Conservation (phyloP, 2,113 vertebrate genomes). For the Numida meleagris region DNA sequence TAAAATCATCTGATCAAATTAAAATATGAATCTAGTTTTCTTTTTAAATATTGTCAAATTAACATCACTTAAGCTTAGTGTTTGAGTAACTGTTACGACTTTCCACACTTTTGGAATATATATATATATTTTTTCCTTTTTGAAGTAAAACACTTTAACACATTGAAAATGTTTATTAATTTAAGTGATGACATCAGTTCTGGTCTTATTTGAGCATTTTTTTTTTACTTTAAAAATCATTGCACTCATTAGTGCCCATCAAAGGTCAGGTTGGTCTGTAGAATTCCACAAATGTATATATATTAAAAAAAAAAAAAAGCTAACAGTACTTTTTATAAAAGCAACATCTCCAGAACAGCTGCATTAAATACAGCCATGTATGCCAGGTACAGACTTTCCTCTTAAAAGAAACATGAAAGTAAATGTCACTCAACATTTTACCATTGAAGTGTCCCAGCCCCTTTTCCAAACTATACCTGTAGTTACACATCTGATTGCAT, state of each 20-base stretch:
- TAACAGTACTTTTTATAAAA: conserved; percentile 64
- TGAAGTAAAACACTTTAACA: conserved; percentile 75
- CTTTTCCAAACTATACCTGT: conserved; percentile 54
- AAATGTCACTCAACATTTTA: conserved; percentile 63
- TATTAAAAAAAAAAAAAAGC: conserved; percentile 73
- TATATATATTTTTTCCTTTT: conserved; percentile 39
- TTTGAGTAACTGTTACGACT: conserved; percentile 52
- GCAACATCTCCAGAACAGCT: conserved; percentile 68
- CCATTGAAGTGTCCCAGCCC: conserved; percentile 58
- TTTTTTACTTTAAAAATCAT: conserved; percentile 65
- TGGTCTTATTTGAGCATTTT: conserved; percentile 69
- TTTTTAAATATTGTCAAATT: conserved; percentile 70
- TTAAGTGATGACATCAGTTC: conserved; percentile 74
- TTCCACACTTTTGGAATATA: conserved; percentile 52
- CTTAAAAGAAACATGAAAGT: conserved; percentile 47
- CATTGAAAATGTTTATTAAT: conserved; percentile 64
- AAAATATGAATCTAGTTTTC: conserved; percentile 69
- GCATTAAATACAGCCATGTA: conserved; percentile 50
- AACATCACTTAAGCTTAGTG: conserved; percentile 75
- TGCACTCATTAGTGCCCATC: conserved; percentile 67
- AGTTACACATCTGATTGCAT: conserved; percentile 11
- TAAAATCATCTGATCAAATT: conserved; percentile 78
- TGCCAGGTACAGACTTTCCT: conserved; percentile 39
- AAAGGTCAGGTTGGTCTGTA: conserved; percentile 75
- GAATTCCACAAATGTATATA: conserved; percentile 54